Percentiles rank a stretch among this genome's conserved stretches.
phyloP scores from a whole-genome alignment of 2,888 invertebrate genomes.

The Geophilus truncorum region DNA sequence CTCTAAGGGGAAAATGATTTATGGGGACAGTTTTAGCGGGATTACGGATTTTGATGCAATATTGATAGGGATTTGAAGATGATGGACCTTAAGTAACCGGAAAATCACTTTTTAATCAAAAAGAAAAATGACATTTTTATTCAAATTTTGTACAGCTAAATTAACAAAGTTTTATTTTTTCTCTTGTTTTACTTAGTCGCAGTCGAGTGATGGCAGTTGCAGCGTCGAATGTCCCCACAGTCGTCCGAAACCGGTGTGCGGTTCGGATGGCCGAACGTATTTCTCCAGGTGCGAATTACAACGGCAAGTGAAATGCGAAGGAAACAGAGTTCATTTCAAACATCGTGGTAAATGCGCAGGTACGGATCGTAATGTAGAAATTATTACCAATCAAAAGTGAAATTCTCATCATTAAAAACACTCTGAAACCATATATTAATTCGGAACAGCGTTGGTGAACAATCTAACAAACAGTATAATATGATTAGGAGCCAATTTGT shows the following conservation, averaged over 20 bases:
- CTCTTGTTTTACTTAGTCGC: background rate
- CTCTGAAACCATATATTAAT: background rate
- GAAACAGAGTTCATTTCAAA: conserved; percentile 60
- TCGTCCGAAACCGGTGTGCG: conserved; percentile 60
- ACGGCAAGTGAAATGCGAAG: conserved; percentile 65
- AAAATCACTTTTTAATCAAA: background rate
- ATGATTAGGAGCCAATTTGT: conserved; percentile 11
- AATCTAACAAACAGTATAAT: background rate
- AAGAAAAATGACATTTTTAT: too few species aligned
- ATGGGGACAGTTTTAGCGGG: background rate
- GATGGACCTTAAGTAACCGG: background rate
- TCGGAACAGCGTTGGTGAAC: background rate
- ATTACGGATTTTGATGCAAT: background rate
- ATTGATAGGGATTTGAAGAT: background rate
- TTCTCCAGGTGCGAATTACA: conserved; percentile 68
- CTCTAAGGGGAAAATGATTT: background rate
- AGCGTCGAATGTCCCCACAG: background rate
- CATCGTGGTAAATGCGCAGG: conserved; percentile 70
- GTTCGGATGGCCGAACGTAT: conserved; percentile 76
- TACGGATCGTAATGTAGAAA: conserved; percentile 43
- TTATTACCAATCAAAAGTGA: background rate
- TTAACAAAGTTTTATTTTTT: background rate
- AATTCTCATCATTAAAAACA: background rate
- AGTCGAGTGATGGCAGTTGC: background rate
- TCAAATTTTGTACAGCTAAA: too few species aligned